Conservation (phyloP, 2,888 invertebrate species). For the Hypomecis punctinalis region DNA sequence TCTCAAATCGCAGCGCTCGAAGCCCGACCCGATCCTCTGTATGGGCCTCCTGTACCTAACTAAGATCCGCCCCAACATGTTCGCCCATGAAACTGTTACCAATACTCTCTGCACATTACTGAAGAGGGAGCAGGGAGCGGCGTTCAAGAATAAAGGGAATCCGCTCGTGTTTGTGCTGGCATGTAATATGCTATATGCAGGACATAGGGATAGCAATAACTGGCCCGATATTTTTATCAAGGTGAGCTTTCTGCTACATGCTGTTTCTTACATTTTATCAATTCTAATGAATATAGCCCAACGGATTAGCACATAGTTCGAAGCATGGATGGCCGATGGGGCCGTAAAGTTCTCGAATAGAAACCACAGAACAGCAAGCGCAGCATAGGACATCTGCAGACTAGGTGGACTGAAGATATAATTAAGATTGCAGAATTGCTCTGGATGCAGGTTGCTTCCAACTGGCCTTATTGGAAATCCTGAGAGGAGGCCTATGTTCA, state of each 20-base stretch:
- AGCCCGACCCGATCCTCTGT: slow-evolving; percentile 92
- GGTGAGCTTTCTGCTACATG: slow-evolving; percentile 71
- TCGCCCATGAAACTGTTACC: slow-evolving; percentile 90
- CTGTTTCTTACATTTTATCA: neutral
- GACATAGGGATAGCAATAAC: slow-evolving; percentile 91
- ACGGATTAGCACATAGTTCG: too few relatives aligned
- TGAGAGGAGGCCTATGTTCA: too few relatives aligned
- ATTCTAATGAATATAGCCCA: too few relatives aligned
- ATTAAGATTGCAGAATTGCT: too few relatives aligned
- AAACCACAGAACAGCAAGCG: too few relatives aligned
- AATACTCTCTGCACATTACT: slow-evolving; percentile 93
- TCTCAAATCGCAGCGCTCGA: slow-evolving; percentile 90
- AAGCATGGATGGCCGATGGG: too few relatives aligned
- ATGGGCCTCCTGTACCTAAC: slow-evolving; percentile 92
- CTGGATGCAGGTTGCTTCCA: too few relatives aligned
- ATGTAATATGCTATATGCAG: slow-evolving; percentile 92
- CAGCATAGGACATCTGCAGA: too few relatives aligned
- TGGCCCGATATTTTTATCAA: slow-evolving; percentile 98
- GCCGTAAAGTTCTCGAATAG: too few relatives aligned
- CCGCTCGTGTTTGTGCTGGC: slow-evolving; percentile 92
- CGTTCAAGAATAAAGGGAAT: slow-evolving; percentile 92
- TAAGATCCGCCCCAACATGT: slow-evolving; percentile 91
- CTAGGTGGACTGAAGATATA: too few relatives aligned
- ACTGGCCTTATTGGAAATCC: too few relatives aligned
- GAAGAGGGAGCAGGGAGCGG: slow-evolving; percentile 89